Conservation (phyloP, 2,113 vertebrate species). For the Mustelus asterias region DNA sequence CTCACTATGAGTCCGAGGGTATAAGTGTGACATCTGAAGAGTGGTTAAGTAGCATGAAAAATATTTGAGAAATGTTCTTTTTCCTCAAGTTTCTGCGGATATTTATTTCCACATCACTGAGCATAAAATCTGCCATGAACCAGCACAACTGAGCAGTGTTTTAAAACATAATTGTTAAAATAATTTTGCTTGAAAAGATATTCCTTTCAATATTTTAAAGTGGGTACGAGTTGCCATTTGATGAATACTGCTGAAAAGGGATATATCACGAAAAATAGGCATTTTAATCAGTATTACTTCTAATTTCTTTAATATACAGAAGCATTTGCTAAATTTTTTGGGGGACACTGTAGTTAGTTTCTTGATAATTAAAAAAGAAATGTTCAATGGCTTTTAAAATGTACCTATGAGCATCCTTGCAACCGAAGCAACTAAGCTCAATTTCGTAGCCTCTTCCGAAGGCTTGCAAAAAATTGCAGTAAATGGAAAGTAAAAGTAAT, state of each 20-base stretch:
- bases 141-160: background rate
- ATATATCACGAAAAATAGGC: background rate
- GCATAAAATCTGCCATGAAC: background rate
- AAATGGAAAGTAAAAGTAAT: background rate
- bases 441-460: background rate
- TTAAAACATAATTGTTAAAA: background rate
- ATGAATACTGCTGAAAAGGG: background rate
- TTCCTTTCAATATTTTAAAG: background rate
- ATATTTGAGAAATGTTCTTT: background rate
- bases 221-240: background rate
- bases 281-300: background rate
- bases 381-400: background rate
- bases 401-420: background rate
- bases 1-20: background rate
- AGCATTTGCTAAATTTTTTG: background rate
- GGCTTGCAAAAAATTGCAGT: background rate
- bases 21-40: background rate
- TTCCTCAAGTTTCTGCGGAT: background rate
- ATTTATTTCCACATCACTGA: background rate
- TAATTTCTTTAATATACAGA: background rate
- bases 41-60: background rate
- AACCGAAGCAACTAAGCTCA: background rate
- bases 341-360: background rate
- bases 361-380: background rate
- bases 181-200: background rate